Conservation (phyloP, 1,140 invertebrate species). For the Zaprionus africanus region DNA sequence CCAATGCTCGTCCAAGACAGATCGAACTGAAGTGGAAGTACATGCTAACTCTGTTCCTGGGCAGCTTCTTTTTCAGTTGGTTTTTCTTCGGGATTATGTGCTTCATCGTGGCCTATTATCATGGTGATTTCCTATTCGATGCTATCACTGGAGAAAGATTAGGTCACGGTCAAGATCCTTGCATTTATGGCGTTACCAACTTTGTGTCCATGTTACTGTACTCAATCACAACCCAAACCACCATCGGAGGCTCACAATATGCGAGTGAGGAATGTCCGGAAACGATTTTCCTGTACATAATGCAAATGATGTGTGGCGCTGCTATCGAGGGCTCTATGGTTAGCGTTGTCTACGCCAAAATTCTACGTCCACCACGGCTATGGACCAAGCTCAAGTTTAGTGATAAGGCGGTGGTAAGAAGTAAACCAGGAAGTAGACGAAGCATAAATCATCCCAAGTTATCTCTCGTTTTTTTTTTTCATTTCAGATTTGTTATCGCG, state of each 20-base stretch:
- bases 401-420: slow-evolving; percentile 86
- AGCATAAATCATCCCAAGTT: slow-evolving; percentile 4
- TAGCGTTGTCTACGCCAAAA: slow-evolving; percentile 87
- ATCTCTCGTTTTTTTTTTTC: slow-evolving; percentile 17
- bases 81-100: slow-evolving; percentile 85
- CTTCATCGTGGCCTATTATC: slow-evolving; percentile 85
- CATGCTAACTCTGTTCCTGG: slow-evolving; percentile 85
- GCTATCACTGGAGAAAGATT: slow-evolving; percentile 60
- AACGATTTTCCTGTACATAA: slow-evolving; percentile 89
- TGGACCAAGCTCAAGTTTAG: slow-evolving; percentile 86
- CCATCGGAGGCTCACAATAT: slow-evolving; percentile 89
- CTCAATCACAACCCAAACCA: slow-evolving; percentile 87
- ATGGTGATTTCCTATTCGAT: slow-evolving; percentile 84
- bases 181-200: slow-evolving; percentile 85
- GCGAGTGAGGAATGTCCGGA: slow-evolving; percentile 94
- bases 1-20: slow-evolving; percentile 55
- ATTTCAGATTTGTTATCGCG: slow-evolving; percentile 86
- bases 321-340: slow-evolving; percentile 86
- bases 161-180: slow-evolving; percentile 72
- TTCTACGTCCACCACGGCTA: slow-evolving; percentile 85
- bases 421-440: neutral
- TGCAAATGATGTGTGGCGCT: slow-evolving; percentile 86
- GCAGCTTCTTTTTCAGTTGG: slow-evolving; percentile 86
- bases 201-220: slow-evolving; percentile 87
- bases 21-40: slow-evolving; percentile 87